These are phyloP conservation scores for Caenorhabditis doughertyi DNA, from an alignment of 2,888 invertebrate species.

Conservation along the genomic window DNA sequence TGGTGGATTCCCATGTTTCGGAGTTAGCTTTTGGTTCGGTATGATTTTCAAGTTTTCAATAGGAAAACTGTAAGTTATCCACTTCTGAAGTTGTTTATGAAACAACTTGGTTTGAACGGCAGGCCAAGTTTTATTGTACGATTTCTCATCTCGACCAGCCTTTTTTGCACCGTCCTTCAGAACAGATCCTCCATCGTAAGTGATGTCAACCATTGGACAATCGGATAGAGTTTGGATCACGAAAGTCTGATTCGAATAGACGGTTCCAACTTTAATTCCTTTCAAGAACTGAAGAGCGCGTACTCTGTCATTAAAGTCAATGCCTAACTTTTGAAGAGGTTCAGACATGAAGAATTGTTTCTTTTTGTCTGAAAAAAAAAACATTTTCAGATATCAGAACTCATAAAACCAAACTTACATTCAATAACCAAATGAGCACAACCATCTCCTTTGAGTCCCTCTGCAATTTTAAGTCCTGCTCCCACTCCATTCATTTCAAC, in stretches of 20 bases:
- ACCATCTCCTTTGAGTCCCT: background rate
- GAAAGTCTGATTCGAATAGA: background rate
- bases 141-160: background rate
- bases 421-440: background rate
- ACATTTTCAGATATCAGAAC: too few species aligned
- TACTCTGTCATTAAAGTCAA: background rate
- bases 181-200: background rate
- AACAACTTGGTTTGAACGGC: background rate
- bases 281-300: background rate
- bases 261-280: background rate
- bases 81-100: background rate
- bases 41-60: constrained; percentile 6
- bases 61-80: background rate
- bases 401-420: constrained; percentile 12
- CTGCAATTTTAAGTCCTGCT: constrained; percentile 7
- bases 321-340: background rate
- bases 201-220: background rate
- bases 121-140: background rate
- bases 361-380: constrained; percentile 24
- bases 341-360: constrained; percentile 4
- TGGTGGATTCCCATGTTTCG: constrained; percentile 14
- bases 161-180: background rate
- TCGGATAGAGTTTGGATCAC: background rate
- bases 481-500: constrained; percentile 9
- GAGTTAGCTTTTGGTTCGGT: constrained; percentile 22